A percentile compares a stretch with the other conserved stretches of the same genome.
Conservation (phyloP, 1,140 invertebrate species). For the Bombus affinis region DNA sequence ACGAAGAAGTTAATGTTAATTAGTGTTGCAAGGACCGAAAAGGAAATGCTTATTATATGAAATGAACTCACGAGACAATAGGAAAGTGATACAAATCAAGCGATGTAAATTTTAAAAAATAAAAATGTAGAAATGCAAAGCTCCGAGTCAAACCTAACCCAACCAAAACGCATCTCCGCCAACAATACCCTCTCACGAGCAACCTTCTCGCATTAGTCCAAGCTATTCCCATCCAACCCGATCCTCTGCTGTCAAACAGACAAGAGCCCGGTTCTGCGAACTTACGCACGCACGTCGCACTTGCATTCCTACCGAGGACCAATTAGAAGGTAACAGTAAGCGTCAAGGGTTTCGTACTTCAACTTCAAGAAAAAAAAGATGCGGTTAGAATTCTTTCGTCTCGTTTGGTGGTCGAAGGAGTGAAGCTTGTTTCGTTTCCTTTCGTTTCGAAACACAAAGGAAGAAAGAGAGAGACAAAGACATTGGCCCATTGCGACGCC, state of each 20-base stretch:
- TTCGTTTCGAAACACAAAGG: neutral
- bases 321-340: constrained; percentile 17
- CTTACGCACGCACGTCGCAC: neutral
- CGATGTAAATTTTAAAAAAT: neutral
- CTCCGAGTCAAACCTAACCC: neutral
- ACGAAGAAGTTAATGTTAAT: too few species aligned
- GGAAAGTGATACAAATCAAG: too few species aligned
- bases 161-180: neutral
- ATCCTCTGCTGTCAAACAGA: neutral
- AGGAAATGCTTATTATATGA: too few species aligned
- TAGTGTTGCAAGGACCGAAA: too few species aligned
- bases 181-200: neutral
- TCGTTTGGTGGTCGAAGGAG: constrained; percentile 15
- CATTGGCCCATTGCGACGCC: constrained; percentile 37
- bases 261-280: constrained; percentile 6
- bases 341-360: too few species aligned
- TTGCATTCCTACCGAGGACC: neutral
- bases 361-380: neutral
- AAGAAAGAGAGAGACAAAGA: constrained; percentile 16
- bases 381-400: constrained; percentile 1
- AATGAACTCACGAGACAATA: too few species aligned
- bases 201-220: neutral
- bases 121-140: neutral
- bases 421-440: constrained; percentile 1
- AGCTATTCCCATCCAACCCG: neutral